Base-by-base conservation (phyloP, 2,888 invertebrate species). In the Orgyia antiqua region DNA sequence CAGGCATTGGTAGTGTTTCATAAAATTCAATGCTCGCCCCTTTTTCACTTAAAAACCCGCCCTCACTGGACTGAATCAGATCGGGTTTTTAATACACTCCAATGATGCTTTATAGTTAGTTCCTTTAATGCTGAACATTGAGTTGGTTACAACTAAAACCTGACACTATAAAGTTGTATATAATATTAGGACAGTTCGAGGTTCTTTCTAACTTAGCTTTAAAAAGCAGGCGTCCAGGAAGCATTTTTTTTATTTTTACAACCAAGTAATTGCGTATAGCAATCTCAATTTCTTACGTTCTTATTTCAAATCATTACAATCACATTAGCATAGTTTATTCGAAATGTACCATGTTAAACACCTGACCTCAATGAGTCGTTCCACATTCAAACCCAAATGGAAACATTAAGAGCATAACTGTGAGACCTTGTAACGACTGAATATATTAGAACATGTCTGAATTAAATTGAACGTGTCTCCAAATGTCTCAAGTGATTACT, bases 361-460 rank as follows among this genome's bases (percentile, higher is more conserved):
- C 41, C 40, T 42, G 42, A 46, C 46, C 48, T 44, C 46, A 49
- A 54, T 50, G 47, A 50, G 33, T 39, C 36, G 36, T 33, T 50
- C 43, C 18, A 52, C 31, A 41, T 42, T 47, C 39, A 27, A 26
- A 19, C 38, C n/a, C n/a, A n/a, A n/a, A n/a, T n/a, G n/a, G n/a
- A n/a, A n/a, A n/a, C n/a, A 51, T 44, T 41, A 51, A 54, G 48
- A 39, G 27, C 41, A 42, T 34, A 37, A 44, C 48, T 50, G 52
- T 53, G 47, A 51, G 46, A 53, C 45, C 39, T 15, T 15, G 6
- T 54, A 58, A 57, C 50, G 51, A 50, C 45, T 33, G 46, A 57
- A 61, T 55, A 52, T 61, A 62, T 68, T 65, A 61, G 59, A 57
- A 59, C 48, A 49, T 55, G 43, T 48, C 45, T 51, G 42, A 64